phyloP scores from a whole-genome alignment of 2,888 invertebrate species.

The Drepana falcataria region DNA sequence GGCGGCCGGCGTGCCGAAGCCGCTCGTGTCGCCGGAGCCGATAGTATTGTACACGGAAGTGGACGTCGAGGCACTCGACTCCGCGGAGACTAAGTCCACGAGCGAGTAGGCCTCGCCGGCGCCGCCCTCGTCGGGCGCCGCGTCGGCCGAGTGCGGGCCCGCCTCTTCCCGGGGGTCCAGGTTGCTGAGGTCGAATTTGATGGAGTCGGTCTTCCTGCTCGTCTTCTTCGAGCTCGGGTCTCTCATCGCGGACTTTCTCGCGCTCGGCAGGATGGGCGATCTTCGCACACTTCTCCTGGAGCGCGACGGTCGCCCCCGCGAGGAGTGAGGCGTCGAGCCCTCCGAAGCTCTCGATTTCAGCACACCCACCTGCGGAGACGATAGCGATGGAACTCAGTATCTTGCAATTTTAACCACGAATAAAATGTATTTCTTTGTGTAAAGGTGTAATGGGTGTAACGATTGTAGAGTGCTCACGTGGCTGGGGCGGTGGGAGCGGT shows the following conservation, averaged over 20 bases:
- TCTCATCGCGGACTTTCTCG: constrained; percentile 58
- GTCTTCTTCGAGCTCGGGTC: constrained; percentile 37
- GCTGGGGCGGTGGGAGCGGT: background rate
- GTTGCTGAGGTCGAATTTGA: constrained; percentile 66
- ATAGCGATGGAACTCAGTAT: too few species aligned
- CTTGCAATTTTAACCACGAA: too few species aligned
- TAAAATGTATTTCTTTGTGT: too few species aligned
- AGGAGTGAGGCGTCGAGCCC: constrained; percentile 12
- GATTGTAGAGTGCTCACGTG: background rate
- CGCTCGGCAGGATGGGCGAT: constrained; percentile 27
- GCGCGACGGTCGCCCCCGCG: constrained; percentile 11
- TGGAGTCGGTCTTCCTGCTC: constrained; percentile 53
- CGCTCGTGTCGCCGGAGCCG: constrained; percentile 25
- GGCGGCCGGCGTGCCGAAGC: constrained; percentile 37
- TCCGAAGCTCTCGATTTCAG: background rate
- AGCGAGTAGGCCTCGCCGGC: constrained; percentile 47
- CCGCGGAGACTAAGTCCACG: constrained; percentile 57
- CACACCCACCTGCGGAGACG: background rate
- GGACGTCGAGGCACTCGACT: constrained; percentile 39
- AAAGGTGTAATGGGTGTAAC: too few species aligned
- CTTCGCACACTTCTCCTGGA: constrained; percentile 14
- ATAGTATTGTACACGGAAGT: constrained; percentile 47
- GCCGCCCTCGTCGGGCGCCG: too few species aligned
- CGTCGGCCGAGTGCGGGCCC: background rate
- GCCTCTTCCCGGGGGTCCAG: constrained; percentile 30